These are phyloP conservation scores for Sphaeramia orbicularis DNA, from an alignment of 2,797 vertebrate species.

Conservation along the genomic window DNA sequence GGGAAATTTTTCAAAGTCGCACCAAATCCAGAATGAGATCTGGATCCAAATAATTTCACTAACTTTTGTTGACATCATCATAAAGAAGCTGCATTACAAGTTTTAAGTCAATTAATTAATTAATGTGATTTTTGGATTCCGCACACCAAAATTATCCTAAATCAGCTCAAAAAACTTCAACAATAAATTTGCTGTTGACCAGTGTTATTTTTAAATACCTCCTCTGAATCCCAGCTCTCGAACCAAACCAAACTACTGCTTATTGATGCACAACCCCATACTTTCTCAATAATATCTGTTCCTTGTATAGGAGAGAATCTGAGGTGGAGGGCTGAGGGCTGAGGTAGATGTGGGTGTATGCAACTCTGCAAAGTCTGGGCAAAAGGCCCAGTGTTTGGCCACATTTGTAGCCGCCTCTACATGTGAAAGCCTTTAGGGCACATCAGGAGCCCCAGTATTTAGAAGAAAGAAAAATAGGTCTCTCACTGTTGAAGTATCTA, in stretches of 20 bases:
- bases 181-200: too few relatives aligned
- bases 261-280: conserved; percentile 2
- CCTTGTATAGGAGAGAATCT: conserved; percentile 41
- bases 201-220: too few relatives aligned
- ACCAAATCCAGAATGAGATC: too few relatives aligned
- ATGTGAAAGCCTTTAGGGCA: conserved; percentile 79
- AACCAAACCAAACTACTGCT: not conserved
- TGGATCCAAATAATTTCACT: too few relatives aligned
- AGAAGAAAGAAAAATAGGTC: conserved; percentile 19
- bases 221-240: too few relatives aligned
- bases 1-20: too few relatives aligned
- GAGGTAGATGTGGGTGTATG: conserved; percentile 33
- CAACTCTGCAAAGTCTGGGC: conserved; percentile 68
- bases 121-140: too few relatives aligned
- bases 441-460: conserved; percentile 68
- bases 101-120: too few relatives aligned
- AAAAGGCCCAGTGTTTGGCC: conserved; percentile 70
- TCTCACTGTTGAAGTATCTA: conserved; percentile 67
- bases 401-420: conserved; percentile 66
- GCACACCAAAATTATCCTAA: too few relatives aligned
- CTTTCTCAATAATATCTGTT: conserved; percentile 35
- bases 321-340: conserved; percentile 34
- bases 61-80: too few relatives aligned
- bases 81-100: too few relatives aligned
- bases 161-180: too few relatives aligned